Conservation (phyloP, 2,113 vertebrate genomes). For the Eonycteris spelaea region DNA sequence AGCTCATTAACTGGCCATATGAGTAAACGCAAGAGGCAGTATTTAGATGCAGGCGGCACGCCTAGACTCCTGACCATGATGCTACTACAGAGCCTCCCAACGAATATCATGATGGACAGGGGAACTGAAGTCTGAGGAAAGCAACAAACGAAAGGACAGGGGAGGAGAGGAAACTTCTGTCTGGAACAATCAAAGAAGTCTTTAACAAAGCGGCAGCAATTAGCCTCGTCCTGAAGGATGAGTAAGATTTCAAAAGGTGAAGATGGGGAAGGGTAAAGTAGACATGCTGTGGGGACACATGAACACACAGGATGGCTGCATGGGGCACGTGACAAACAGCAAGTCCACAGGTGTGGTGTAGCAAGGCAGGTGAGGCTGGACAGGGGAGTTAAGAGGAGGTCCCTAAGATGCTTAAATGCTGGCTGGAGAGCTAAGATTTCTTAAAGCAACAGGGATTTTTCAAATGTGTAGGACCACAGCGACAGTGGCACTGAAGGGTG, state of each 20-base stretch:
- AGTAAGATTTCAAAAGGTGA: neutral
- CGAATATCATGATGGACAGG: neutral
- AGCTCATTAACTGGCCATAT: neutral
- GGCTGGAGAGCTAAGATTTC: neutral
- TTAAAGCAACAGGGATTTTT: neutral
- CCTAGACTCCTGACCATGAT: neutral
- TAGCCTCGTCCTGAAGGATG: neutral
- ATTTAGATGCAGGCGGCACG: neutral
- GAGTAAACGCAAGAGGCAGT: neutral
- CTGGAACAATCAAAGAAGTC: neutral
- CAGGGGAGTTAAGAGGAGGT: neutral
- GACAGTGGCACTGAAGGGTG: neutral
- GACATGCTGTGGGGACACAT: accelerated
- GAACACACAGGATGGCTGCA: neutral
- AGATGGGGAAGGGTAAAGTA: too few species aligned
- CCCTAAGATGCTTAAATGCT: too few species aligned
- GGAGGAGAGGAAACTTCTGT: neutral
- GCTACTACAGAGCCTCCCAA: neutral
- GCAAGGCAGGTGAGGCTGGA: neutral
- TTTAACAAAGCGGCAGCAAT: neutral
- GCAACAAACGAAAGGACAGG: neutral
- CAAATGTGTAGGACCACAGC: neutral
- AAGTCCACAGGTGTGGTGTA: too few species aligned
- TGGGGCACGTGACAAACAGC: accelerated
- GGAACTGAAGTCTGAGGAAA: neutral